Conservation (phyloP, 2,888 invertebrate genomes). For the Erynnis tages region DNA sequence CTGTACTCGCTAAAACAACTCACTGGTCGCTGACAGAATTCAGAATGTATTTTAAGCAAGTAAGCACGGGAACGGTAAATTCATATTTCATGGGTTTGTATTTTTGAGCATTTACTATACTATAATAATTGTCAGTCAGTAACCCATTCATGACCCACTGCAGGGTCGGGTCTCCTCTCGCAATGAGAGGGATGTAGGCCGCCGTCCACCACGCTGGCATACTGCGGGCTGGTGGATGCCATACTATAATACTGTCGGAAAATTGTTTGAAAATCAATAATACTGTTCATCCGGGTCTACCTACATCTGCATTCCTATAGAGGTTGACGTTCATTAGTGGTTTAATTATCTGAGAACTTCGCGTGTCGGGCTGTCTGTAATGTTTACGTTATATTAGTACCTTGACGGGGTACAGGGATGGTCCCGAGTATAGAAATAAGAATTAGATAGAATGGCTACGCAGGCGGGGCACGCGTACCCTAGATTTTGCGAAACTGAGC, state of each 20-base stretch:
- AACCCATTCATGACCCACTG: neutral
- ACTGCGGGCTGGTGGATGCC: too few species aligned
- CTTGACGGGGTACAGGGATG: neutral
- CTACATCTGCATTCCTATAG: neutral
- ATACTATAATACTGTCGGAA: too few species aligned
- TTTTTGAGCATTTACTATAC: neutral
- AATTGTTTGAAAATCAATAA: too few species aligned
- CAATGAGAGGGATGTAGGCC: too few species aligned
- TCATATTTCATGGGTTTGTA: neutral
- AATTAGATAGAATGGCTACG: too few species aligned
- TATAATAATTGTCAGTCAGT: neutral
- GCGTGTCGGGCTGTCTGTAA: conserved; percentile 4
- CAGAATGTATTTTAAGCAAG: neutral
- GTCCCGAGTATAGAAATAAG: conserved; percentile 33
- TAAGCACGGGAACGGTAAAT: neutral
- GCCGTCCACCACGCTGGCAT: too few species aligned
- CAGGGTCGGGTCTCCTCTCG: too few species aligned
- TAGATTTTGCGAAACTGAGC: too few species aligned
- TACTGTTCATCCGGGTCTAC: too few species aligned
- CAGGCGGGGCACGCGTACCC: too few species aligned
- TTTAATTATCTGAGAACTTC: conserved; percentile 3
- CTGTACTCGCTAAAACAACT: neutral
- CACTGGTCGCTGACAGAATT: neutral
- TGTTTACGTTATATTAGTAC: conserved; percentile 1
- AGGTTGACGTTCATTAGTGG: conserved; percentile 3